Conservation (phyloP, 2,888 invertebrate genomes). For the Leptinotarsa juncta region DNA sequence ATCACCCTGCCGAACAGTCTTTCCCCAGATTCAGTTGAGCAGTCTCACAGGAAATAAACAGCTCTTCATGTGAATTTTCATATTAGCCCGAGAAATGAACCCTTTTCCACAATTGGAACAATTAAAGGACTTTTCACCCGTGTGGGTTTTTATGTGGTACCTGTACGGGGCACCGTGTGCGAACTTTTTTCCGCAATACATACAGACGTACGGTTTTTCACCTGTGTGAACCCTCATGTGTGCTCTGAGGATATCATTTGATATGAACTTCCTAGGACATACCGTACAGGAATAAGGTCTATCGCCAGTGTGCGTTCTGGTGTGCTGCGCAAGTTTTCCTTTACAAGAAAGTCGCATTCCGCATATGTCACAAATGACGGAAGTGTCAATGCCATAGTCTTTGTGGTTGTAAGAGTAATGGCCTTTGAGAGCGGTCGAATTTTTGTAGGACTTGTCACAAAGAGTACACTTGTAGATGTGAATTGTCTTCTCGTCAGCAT, state of each 20-base stretch:
- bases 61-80: conserved; percentile 54
- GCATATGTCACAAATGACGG: conserved; percentile 41
- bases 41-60: conserved; percentile 48
- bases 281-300: conserved; percentile 62
- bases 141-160: conserved; percentile 72
- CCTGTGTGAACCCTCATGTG: conserved; percentile 56
- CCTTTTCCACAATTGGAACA: conserved; percentile 45
- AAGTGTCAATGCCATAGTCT: conserved; percentile 42
- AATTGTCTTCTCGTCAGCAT: conserved; percentile 35
- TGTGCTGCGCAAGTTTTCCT: conserved; percentile 63
- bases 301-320: conserved; percentile 67
- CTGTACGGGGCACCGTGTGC: conserved; percentile 71
- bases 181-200: conserved; percentile 58
- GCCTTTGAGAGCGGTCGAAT: conserved; percentile 38
- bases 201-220: conserved; percentile 53
- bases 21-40: conserved; percentile 13
- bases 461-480: conserved; percentile 40
- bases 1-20: neutral
- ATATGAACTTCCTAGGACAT: conserved; percentile 63
- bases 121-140: conserved; percentile 70
- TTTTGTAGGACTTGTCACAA: conserved; percentile 42
- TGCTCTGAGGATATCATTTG: conserved; percentile 69
- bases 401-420: conserved; percentile 43
- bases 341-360: conserved; percentile 57
- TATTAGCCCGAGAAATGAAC: conserved; percentile 46